Conservation (phyloP, 2,888 invertebrate genomes). For the Punctoribates punctum region DNA sequence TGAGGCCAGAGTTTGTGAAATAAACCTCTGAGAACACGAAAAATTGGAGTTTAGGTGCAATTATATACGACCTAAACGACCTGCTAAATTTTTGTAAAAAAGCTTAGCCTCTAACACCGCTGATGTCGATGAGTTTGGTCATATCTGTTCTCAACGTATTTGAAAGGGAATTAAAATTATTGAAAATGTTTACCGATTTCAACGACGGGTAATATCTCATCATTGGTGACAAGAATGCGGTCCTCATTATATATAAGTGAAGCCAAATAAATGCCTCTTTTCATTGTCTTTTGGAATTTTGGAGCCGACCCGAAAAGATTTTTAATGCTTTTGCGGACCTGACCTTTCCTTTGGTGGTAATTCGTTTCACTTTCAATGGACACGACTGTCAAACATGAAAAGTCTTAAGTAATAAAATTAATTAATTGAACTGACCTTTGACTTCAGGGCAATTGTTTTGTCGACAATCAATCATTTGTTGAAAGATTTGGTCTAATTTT, state of each 20-base stretch:
- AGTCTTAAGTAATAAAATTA: neutral
- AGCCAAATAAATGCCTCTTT: slow-evolving; percentile 87
- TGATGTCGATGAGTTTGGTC: too few species aligned
- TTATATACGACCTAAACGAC: too few species aligned
- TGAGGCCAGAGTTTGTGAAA: too few species aligned
- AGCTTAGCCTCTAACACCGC: too few species aligned
- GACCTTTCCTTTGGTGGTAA: slow-evolving; percentile 64
- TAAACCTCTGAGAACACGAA: too few species aligned
- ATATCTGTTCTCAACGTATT: too few species aligned
- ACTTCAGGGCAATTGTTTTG: slow-evolving; percentile 64
- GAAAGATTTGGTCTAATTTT: slow-evolving; percentile 70
- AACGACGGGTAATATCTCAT: slow-evolving; percentile 92
- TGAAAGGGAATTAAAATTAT: too few species aligned
- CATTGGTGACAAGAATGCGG: slow-evolving; percentile 90
- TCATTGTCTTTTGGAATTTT: slow-evolving; percentile 90
- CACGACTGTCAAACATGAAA: slow-evolving; percentile 26
- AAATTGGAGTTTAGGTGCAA: too few species aligned
- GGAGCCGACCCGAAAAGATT: slow-evolving; percentile 92
- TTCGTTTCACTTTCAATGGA: slow-evolving; percentile 58
- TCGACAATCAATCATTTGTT: slow-evolving; percentile 63
- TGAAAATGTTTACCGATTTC: slow-evolving; percentile 62
- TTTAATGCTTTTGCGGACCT: slow-evolving; percentile 70
- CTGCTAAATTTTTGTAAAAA: too few species aligned
- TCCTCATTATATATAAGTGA: slow-evolving; percentile 93
- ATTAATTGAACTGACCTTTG: slow-evolving; percentile 50